Evolutionary conservation across 2,797 vertebrate genomes (phyloP), one percentile per base, ranked within the genome.

Genomic region (Chelmon rostratus): DNA sequence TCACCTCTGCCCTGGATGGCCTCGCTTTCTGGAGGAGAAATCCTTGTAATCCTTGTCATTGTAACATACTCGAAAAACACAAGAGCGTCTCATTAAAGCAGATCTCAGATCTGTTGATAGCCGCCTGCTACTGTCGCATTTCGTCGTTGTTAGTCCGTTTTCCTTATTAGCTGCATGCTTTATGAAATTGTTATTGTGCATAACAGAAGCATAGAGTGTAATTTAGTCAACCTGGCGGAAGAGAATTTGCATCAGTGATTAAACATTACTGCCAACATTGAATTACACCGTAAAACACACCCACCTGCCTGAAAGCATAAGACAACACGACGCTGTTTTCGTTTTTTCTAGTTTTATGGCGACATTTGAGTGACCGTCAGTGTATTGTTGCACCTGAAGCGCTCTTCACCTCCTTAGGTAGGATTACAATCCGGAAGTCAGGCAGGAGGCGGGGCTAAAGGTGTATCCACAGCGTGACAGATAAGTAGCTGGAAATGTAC

Each of bases 401-500:
- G 3, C 6, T 31, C 28, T 52, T 64, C 37, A 46, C 50, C 11
- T 28, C 37, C n/a, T 18, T 81, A 72, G 44, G n/a, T 62, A 46
- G 8, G 10, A 25, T 71, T 35, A 68, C 4, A 50, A 65, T 12
- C 15, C 52, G 81, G 81, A 87, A 86, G 78, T 82, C 2, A 6
- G 0, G 3, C 1, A 19, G 16, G 67, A 66, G 87, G 85, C 73
- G 87, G 33, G 66, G 78, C 63, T 47, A 28, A 35, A 50, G 1
- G 3, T 12, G 7, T 19, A 35, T 19, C 4, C 23, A 7, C 72
- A 21, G 61, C 1, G 50, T 56, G 21, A 33, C 56, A 44, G 71
- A 28, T 53, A 16, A 64, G 15, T 0, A n/a, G 18, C 44, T 19
- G 1, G 19, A 23, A 6, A 47, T 31, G 31, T 31, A 31, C 28